Conservation (phyloP, 2,113 vertebrate species). For the Silurus glanis region DNA sequence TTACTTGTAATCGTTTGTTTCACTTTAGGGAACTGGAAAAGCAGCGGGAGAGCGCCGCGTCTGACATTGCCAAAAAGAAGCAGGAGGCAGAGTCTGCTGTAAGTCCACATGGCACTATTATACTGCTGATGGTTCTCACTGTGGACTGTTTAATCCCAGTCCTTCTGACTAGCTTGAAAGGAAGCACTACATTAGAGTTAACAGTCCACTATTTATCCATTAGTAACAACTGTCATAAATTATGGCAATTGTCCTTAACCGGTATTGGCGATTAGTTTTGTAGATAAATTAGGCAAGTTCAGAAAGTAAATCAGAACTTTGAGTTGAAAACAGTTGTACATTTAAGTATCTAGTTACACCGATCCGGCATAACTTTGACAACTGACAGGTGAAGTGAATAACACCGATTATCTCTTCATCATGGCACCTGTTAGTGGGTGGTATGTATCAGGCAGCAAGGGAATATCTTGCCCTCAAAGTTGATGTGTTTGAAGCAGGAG, state of each 20-base stretch:
- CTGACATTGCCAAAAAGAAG: slow-evolving; percentile 85
- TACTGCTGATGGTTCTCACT: slow-evolving; percentile 31
- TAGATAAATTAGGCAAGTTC: neutral
- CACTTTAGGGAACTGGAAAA: slow-evolving; percentile 88
- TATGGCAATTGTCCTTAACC: neutral
- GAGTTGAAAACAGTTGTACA: neutral
- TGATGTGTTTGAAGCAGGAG: no score
- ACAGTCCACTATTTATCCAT: slow-evolving; percentile 25
- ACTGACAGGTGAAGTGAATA: no score
- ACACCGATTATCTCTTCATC: no score
- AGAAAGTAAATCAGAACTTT: neutral
- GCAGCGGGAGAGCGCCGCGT: slow-evolving; percentile 85
- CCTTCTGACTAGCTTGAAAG: slow-evolving; percentile 20
- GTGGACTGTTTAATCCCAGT: neutral
- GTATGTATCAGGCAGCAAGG: no score
- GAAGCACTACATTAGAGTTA: slow-evolving; percentile 18
- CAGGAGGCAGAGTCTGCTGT: slow-evolving; percentile 94
- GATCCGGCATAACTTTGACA: no score
- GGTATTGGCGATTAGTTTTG: neutral
- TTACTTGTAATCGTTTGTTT: slow-evolving; percentile 30
- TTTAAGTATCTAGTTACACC: neutral
- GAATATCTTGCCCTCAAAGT: no score
- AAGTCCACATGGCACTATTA: slow-evolving; percentile 64
- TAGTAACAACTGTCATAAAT: slow-evolving; percentile 13
- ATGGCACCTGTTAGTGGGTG: no score